Conservation (phyloP, 2,888 invertebrate genomes). For the Caenorhabditis sp. region DNA sequence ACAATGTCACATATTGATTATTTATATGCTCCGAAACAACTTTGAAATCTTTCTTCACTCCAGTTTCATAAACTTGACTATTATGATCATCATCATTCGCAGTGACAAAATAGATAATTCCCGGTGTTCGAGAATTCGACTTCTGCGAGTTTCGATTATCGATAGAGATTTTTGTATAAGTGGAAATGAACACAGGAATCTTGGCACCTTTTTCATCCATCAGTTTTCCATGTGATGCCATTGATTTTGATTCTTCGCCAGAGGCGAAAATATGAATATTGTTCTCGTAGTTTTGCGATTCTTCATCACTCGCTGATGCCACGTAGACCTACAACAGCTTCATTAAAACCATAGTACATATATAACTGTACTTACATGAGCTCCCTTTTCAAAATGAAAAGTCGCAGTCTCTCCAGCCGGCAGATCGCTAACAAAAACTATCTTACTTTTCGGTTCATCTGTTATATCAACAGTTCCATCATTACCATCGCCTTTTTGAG, state of each 20-base stretch:
- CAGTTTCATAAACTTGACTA: slow-evolving; percentile 21
- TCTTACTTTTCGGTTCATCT: slow-evolving; percentile 6
- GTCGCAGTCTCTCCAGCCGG: slow-evolving; percentile 18
- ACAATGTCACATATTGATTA: slow-evolving; percentile 21
- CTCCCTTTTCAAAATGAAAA: slow-evolving; percentile 13
- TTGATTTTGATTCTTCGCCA: slow-evolving; percentile 3
- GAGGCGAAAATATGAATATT: slow-evolving; percentile 18
- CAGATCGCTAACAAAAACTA: slow-evolving; percentile 32
- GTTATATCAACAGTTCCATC: background rate
- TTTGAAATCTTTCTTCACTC: background rate
- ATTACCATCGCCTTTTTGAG: background rate
- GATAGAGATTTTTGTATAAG: slow-evolving; percentile 8
- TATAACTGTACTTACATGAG: slow-evolving; percentile 1
- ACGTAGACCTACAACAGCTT: slow-evolving; percentile 15
- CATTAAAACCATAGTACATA: background rate
- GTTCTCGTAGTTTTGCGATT: slow-evolving; percentile 17
- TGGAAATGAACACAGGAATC: slow-evolving; percentile 6
- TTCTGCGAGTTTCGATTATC: slow-evolving; percentile 16
- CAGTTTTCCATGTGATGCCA: slow-evolving; percentile 14
- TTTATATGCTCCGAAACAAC: slow-evolving; percentile 18
- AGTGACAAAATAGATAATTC: slow-evolving; percentile 35
- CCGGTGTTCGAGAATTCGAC: slow-evolving; percentile 16
- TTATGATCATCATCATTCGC: slow-evolving; percentile 14
- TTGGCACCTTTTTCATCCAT: slow-evolving; percentile 21
- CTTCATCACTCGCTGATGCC: slow-evolving; percentile 19